A percentile compares a stretch with the other conserved stretches of the same genome.
phyloP scores from a whole-genome alignment of 2,113 vertebrate genomes.

The Chinchilla lanigera region DNA sequence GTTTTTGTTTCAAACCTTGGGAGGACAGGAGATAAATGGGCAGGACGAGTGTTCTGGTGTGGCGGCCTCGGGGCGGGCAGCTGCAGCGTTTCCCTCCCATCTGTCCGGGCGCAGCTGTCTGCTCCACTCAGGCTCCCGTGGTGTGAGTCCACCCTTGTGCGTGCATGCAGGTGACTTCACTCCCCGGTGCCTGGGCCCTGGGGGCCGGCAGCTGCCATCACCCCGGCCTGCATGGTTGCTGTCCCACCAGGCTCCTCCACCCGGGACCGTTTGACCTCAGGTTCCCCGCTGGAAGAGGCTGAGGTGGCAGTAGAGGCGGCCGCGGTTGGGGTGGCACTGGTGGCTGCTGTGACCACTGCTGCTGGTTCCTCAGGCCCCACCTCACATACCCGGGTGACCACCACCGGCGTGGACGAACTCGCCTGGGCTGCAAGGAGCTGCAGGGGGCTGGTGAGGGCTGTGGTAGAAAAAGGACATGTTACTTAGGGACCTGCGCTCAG shows the following conservation, averaged over 20 bases:
- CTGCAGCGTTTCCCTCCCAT: conserved; percentile 58
- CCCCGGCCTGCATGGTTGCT: conserved; percentile 86
- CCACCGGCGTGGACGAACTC: conserved; percentile 94
- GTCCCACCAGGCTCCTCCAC: conserved; percentile 89
- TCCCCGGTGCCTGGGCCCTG: conserved; percentile 88
- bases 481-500: neutral
- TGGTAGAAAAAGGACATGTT: neutral
- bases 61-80: conserved; percentile 53
- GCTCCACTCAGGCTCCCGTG: conserved; percentile 66
- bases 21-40: conserved; percentile 46
- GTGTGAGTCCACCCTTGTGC: conserved; percentile 47
- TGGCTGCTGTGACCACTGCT: neutral
- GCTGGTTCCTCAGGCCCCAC: conserved; percentile 85
- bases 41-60: conserved; percentile 73
- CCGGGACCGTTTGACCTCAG: conserved; percentile 92
- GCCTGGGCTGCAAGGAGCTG: conserved; percentile 98
- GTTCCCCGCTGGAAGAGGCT: conserved; percentile 84
- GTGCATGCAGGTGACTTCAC: conserved; percentile 76
- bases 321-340: neutral
- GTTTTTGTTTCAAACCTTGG: conserved; percentile 47
- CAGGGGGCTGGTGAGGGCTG: conserved; percentile 94
- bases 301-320: neutral
- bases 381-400: conserved; percentile 90
- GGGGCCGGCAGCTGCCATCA: conserved; percentile 90
- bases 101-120: conserved; percentile 64